Percentiles rank a stretch among this genome's conserved stretches.
phyloP scores from a whole-genome alignment of 2,888 invertebrate genomes.

The Argyresthia goedartella region DNA sequence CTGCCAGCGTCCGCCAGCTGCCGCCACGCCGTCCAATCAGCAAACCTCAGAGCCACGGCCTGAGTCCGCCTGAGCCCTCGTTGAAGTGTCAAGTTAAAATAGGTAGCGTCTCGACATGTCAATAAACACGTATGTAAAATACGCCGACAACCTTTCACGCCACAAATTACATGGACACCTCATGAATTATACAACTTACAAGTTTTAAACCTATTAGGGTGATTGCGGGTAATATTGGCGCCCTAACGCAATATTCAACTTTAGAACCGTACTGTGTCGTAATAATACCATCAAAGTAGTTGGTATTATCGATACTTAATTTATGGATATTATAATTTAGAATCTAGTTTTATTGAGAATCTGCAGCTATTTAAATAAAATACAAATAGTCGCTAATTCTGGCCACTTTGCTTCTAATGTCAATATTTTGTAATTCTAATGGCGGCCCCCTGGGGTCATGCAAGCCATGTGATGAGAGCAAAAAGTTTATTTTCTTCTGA shows the following conservation, averaged over 20 bases:
- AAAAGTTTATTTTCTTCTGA: too few species aligned
- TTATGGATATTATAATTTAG: too few species aligned
- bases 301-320: neutral
- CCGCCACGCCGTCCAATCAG: conserved; percentile 31
- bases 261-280: neutral
- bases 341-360: too few species aligned
- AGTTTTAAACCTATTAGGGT: neutral
- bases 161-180: conserved; percentile 5
- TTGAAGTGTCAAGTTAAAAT: neutral
- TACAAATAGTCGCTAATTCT: too few species aligned
- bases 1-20: conserved; percentile 36
- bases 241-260: neutral
- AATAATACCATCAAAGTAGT: too few species aligned
- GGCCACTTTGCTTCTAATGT: too few species aligned
- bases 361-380: too few species aligned
- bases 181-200: conserved; percentile 5
- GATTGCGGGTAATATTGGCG: too few species aligned
- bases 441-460: too few species aligned
- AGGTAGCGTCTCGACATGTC: neutral
- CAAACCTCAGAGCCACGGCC: conserved; percentile 2
- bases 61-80: neutral
- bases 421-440: too few species aligned
- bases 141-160: neutral
- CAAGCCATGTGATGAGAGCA: too few species aligned
- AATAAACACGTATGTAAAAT: neutral